Conservation (phyloP, 2,113 vertebrate species). For the Nothobranchius kuhntae region DNA sequence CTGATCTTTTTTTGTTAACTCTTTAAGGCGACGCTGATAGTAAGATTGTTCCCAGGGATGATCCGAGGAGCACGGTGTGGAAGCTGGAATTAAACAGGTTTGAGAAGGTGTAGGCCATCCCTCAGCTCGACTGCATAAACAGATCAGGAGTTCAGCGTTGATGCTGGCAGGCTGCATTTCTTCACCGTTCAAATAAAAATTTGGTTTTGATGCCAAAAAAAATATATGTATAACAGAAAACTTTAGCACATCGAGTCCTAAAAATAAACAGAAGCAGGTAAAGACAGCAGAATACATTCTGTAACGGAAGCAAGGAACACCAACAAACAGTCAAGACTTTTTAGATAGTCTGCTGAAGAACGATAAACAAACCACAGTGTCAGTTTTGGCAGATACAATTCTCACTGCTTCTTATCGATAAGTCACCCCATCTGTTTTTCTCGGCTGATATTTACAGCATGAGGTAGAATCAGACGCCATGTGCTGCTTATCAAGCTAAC, state of each 20-base stretch:
- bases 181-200: constrained; percentile 13
- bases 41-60: not conserved
- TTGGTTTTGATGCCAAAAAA: constrained; percentile 3
- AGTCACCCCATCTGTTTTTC: not conserved
- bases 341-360: not conserved
- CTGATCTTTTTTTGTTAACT: not conserved
- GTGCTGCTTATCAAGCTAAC: not conserved
- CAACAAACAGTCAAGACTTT: not conserved
- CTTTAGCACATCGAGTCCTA: not conserved
- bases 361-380: constrained; percentile 5
- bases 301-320: not conserved
- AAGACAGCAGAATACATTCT: not conserved
- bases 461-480: not conserved
- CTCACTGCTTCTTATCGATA: not conserved
- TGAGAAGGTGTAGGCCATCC: constrained; percentile 19
- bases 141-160: constrained; percentile 20
- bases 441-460: not conserved
- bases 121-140: constrained; percentile 5
- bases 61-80: constrained; percentile 4
- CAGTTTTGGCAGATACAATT: not conserved
- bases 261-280: constrained; percentile 7
- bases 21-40: not conserved
- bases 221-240: not conserved
- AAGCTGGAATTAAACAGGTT: constrained; percentile 17
- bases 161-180: constrained; percentile 3